These are phyloP conservation scores for Gambusia affinis DNA, from an alignment of 2,113 vertebrate genomes.

Conservation along the genomic window DNA sequence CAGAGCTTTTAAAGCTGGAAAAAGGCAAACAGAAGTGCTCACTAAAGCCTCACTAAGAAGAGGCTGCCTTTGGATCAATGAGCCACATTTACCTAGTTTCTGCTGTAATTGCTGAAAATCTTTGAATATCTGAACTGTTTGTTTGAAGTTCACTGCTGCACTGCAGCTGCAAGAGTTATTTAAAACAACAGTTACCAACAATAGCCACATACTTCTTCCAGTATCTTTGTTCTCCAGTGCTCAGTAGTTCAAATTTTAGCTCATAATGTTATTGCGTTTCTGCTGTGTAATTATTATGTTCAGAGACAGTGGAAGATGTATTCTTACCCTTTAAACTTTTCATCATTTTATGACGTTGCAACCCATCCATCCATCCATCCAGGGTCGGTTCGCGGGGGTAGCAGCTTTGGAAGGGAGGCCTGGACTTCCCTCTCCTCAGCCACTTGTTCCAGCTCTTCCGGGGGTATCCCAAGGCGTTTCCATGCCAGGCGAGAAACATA, in stretches of 20 bases:
- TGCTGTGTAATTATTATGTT: neutral
- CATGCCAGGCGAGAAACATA: too few species aligned
- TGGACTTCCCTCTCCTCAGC: too few species aligned
- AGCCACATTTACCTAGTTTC: conserved; percentile 24
- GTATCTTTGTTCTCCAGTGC: too few species aligned
- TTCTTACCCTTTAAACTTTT: too few species aligned
- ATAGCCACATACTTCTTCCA: too few species aligned
- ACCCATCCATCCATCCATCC: too few species aligned
- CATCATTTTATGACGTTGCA: too few species aligned
- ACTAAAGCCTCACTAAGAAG: conserved; percentile 14
- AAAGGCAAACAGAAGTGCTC: neutral
- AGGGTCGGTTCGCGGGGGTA: too few species aligned
- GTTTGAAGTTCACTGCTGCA: conserved; percentile 4
- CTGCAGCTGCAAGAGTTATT: neutral
- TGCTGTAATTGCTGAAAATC: conserved; percentile 7
- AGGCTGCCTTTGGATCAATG: conserved; percentile 18
- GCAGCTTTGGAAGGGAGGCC: too few species aligned
- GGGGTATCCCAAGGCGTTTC: too few species aligned
- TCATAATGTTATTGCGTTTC: neutral
- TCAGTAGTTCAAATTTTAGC: neutral
- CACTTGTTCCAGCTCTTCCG: too few species aligned
- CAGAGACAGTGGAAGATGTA: too few species aligned
- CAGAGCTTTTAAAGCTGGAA: conserved; percentile 25
- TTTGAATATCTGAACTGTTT: conserved; percentile 2
- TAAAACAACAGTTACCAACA: neutral